Evolutionary conservation across 1,140 invertebrate species (phyloP), one percentile per base, ranked within the genome.

Genomic region (Brachionus plicatilis): DNA sequence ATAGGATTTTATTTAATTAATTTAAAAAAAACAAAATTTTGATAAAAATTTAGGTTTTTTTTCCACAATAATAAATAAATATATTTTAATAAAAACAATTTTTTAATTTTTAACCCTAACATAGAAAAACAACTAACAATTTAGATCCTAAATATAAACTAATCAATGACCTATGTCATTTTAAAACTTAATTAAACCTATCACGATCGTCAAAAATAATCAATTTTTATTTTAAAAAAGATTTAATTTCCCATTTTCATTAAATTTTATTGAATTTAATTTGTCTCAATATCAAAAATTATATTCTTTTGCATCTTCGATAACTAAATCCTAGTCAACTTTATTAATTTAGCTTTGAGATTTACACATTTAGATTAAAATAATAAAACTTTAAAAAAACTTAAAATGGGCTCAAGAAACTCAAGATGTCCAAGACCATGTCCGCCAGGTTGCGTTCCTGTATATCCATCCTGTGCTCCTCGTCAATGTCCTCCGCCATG

Each of bases 361-460:
- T 47, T 47, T 47, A 14, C 4, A 47, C 0, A 47, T 65, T 37
- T 47, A 37, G 53, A 24, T 65, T 82, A 33, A 27, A 65, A 53
- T 56, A 41, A 14, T 29, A 68, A 68, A 82, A 29, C 8, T 43
- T 43, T 47, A 82, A 37, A 24, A 60, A 76, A 53, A n/a, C 27
- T 43, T 37, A 82, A 82, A 65, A 82, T 82, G 79, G 79, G 79
- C 60, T 82, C 79, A 45, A 82, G 53, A 82, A 82, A 82, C 17
- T 82, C 79, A 41, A 82, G 79, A 80, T 60, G 56, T 65, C 79
- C 53, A 65, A 82, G 43, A 68, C 50, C 33, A 82, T 82, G 79
- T 47, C 79, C 79, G 33, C 79, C 79, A 45, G 79, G 79, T 27
- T 82, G 79, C n/a, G 76, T 80, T 53, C 76, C 76, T 24, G 56